Base-by-base conservation (phyloP, 2,797 vertebrate species). In the Centropyge bicolor region DNA sequence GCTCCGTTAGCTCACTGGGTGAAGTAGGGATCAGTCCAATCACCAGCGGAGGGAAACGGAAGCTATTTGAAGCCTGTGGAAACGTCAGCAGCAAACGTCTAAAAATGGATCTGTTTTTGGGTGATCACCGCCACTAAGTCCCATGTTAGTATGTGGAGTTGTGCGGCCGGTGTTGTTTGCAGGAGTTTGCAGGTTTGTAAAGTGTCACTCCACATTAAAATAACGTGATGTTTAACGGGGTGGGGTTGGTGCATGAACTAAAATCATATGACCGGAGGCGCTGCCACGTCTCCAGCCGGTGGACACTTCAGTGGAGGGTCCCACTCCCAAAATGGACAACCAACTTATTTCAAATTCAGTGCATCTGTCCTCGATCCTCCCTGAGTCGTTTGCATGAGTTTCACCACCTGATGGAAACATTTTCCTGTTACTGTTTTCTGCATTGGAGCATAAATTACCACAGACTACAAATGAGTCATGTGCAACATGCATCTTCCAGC, bases 21-120 rank as follows among this genome's bases (percentile, higher is more conserved):
- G 27, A 70, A 82, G 89, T 72, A 68, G 86, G 76, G 92, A 74
- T 64, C 88, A 79, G 93, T 90, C 95, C 95, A 95, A 95, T 95
- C 94, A 93, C 88, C 81, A 87, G 79, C 88, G 85, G 91, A 40
- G 92, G 83, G 67, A 87, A 91, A 89, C 94, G 94, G 94, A 95
- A 94, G 94, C 92, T 93, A 93, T 93, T 93, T 91, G 90, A 87
- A 91, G 92, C 89, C 85, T 63, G 70, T 93, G 93, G 82, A 91
- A 91, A 93, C 93, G 94, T 95, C 94, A 95, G 92, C 94, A 91
- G 88, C 70, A 77, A 89, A 90, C 85, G 89, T 90, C 91, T 93
- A 93, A 93, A 92, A 93, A 93, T 90, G 93, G 89, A 88, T 22
- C 90, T 89, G 81, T 92, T 92, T 31, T 91, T 78, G 85, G 90